A percentile compares a stretch with the other conserved stretches of the same genome.
Conservation (phyloP, 2,888 invertebrate genomes). For the Plemyria rubiginata region DNA sequence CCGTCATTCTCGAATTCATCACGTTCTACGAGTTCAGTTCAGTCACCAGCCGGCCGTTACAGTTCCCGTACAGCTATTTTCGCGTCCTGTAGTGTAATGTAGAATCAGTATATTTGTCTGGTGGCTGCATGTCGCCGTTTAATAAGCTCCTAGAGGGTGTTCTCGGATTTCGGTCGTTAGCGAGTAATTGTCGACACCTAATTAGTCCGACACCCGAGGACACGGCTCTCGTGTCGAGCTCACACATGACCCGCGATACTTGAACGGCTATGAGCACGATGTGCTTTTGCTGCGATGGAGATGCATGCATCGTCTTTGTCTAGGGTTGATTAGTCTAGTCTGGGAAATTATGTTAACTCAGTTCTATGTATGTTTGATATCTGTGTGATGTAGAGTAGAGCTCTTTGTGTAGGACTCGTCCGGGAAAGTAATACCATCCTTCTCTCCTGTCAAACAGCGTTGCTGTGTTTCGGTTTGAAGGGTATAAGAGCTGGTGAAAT, state of each 20-base stretch:
- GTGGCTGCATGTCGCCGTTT: slow-evolving; percentile 60
- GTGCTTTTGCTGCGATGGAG: slow-evolving; percentile 23
- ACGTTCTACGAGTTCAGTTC: too few relatives aligned
- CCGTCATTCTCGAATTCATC: too few relatives aligned
- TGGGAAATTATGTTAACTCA: slow-evolving; percentile 15
- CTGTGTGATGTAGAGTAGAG: slow-evolving; percentile 1
- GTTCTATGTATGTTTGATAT: slow-evolving; percentile 3
- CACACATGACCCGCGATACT: slow-evolving; percentile 76
- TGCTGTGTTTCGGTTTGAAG: too few relatives aligned
- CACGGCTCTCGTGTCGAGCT: slow-evolving; percentile 66
- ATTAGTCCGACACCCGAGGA: slow-evolving; percentile 72
- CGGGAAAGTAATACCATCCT: too few relatives aligned
- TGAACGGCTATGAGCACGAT: slow-evolving; percentile 49
- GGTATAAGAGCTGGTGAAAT: too few relatives aligned
- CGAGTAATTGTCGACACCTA: slow-evolving; percentile 78
- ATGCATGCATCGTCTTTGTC: slow-evolving; percentile 25
- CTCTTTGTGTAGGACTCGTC: too few relatives aligned
- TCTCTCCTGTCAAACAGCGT: too few relatives aligned
- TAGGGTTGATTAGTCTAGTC: slow-evolving; percentile 27
- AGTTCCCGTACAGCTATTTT: slow-evolving; percentile 2
- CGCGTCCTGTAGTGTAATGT: slow-evolving; percentile 15
- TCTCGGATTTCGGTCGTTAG: slow-evolving; percentile 79
- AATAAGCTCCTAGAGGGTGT: slow-evolving; percentile 66
- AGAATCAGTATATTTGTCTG: slow-evolving; percentile 38
- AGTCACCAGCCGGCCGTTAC: too few relatives aligned